Base-by-base conservation (phyloP, 1,140 invertebrate species). In the Sesamia nonagrioides region DNA sequence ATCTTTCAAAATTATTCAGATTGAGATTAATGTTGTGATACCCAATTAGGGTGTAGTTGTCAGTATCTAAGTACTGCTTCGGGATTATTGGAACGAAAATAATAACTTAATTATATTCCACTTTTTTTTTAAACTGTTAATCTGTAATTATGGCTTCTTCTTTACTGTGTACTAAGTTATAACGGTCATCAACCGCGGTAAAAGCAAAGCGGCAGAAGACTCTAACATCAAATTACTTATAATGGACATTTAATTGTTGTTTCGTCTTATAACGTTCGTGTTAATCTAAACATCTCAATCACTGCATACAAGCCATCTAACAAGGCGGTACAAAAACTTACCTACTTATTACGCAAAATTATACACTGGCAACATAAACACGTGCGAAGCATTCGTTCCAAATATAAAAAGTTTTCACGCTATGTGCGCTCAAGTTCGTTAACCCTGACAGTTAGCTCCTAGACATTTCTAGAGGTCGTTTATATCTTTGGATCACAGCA, bases 321-420 rank as follows among this genome's bases (percentile, higher is more conserved):
- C 73, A 75, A 75, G 73, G 45, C 58, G 42, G 9, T 63, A 33
- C 37, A 75, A 75, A 75, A 75, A 75, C 73, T 18, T 35, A 75
- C 58, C 42, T 52, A 61, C 73, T 75, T 35, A 75, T 35, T 63
- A 75, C 73, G 56, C 42, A 40, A 75, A 75, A 75, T 75, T 75
- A 61, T 60, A 63, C 5, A 61, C 73, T 27, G 21, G 18, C 54
- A 74, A 60, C 69, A 75, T 35, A 75, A 74, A 75, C 54, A 82
- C 80, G 80, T 81, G 79, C 74, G 69, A 82, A 78, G 76, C 74
- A 58, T 48, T 60, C 61, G 27, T 80, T 80, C 73, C 69, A 80
- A 80, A 84, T 83, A 80, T 80, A 85, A 80, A 79, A 80, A 80
- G 63, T 60, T 78, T 73, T 72, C 75, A 76, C 69, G 78, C 74